Conservation (phyloP, 2,113 vertebrate genomes). For the Dermatemys mawii region DNA sequence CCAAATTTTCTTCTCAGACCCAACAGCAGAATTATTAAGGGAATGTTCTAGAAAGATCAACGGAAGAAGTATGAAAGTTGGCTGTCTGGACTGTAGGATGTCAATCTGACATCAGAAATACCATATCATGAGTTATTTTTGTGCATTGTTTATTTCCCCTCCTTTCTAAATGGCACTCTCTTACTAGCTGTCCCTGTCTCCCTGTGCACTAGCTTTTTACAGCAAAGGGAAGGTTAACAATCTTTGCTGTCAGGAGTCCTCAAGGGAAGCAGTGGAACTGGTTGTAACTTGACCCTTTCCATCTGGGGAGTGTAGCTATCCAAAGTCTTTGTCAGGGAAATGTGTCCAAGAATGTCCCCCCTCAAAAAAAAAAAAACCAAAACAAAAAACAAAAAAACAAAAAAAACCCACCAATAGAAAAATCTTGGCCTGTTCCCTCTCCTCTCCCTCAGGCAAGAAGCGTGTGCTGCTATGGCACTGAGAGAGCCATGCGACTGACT, state of each 20-base stretch:
- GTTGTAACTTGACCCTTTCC: constrained; percentile 81
- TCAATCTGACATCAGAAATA: neutral
- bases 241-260: neutral
- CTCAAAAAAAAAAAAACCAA: neutral
- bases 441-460: neutral
- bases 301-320: constrained; percentile 64
- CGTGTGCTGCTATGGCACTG: constrained; percentile 14
- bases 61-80: constrained; percentile 14
- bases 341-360: constrained; percentile 8
- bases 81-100: neutral
- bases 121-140: neutral
- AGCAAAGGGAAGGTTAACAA: constrained; percentile 9
- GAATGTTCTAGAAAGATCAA: neutral
- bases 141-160: neutral
- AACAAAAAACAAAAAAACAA: too few species aligned
- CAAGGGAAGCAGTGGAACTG: constrained; percentile 77
- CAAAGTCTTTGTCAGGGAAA: constrained; percentile 66
- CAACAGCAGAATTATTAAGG: constrained; percentile 1
- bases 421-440: neutral
- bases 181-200: neutral
- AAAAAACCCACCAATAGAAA: neutral
- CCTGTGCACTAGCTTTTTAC: neutral
- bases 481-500: neutral
- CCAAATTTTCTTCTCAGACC: neutral
- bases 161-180: neutral